Evolutionary conservation across 2,888 invertebrate species (phyloP).

Genomic region (Ormyrus labotus): DNA sequence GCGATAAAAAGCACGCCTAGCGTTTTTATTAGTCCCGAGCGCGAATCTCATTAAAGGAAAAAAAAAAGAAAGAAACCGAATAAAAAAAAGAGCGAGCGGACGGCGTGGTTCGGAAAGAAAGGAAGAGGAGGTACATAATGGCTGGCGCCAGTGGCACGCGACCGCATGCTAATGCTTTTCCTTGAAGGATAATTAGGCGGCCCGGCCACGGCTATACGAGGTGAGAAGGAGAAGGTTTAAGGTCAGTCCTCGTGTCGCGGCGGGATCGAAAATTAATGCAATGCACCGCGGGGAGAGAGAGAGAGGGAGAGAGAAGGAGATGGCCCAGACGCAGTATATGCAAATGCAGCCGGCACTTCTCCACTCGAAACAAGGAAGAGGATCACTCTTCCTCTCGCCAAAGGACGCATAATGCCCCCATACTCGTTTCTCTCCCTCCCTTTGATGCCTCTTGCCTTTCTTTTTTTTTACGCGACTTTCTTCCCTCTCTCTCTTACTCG

Average conservation of each 20-base stretch:
- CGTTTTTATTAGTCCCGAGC: conserved; percentile 43
- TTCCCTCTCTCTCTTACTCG: conserved; percentile 23
- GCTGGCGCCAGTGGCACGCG: conserved; percentile 61
- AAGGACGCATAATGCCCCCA: conserved; percentile 59
- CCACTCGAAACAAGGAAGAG: conserved; percentile 64
- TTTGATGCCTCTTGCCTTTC: conserved; percentile 53
- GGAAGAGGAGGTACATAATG: conserved; percentile 40
- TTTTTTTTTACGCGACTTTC: conserved; percentile 43
- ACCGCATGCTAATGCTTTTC: conserved; percentile 65
- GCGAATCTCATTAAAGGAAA: conserved; percentile 44
- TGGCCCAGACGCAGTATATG: conserved; percentile 68
- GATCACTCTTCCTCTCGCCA: conserved; percentile 59
- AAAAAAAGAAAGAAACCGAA: not conserved
- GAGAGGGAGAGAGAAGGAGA: conserved; percentile 57
- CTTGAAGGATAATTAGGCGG: conserved; percentile 63
- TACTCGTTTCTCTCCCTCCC: conserved; percentile 35
- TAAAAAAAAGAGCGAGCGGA: not conserved
- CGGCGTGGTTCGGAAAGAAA: not conserved
- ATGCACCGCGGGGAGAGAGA: conserved; percentile 65
- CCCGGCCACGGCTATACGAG: conserved; percentile 11
- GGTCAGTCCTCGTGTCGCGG: conserved; percentile 64
- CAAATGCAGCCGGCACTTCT: conserved; percentile 70
- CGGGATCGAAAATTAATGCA: conserved; percentile 72
- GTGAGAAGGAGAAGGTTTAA: conserved; percentile 61
- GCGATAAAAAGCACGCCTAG: conserved; percentile 4